Evolutionary conservation across 2,113 vertebrate genomes (phyloP), one percentile per base, ranked within the genome.

Genomic region (Cyanistes caeruleus): DNA sequence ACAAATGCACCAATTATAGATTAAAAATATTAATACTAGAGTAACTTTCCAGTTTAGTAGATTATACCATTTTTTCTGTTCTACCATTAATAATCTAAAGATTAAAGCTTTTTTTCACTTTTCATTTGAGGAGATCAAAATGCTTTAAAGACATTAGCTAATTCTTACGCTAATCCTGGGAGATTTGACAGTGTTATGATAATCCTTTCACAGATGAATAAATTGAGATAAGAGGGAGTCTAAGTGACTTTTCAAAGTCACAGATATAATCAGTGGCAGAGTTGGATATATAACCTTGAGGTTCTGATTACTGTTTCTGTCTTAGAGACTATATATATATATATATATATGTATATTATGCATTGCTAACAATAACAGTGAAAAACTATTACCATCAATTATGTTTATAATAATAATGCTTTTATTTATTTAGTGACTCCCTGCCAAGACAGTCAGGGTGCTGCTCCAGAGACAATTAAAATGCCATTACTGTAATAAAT

Each of bases 401-500:
- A 59, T 93, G 80, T 96, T 95, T 97, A 94, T 93, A 94, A 95
- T 95, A 97, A 94, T 93, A 93, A 94, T 96, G 81, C 68, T 84
- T 96, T 96, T 96, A 96, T 97, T 96, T 97, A 96, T 94, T 93
- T 93, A 94, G 92, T 81, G 82, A 58, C 80, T 95, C 73, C 73
- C 92, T 95, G 96, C 77, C 55, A 96, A 93, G 83, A 81, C 63
- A 96, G 67, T 41, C 95, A 93, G 84, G 49, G 74, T 92, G 53
- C 76, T 90, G 52, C 49, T 96, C 86, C 62, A 70, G 79, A 92
- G 92, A 96, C 94, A 96, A 97, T 97, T 97, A 97, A 97, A 97
- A 97, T 88, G 65, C 94, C 94, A 97, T 97, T 97, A 93, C 74
- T 73, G 70, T 92, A 96, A 95, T 96, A 97, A 97, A 95, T 75